These are phyloP conservation scores for Labeo rohita DNA, from an alignment of 2,113 vertebrate species.

Conservation along the genomic window DNA sequence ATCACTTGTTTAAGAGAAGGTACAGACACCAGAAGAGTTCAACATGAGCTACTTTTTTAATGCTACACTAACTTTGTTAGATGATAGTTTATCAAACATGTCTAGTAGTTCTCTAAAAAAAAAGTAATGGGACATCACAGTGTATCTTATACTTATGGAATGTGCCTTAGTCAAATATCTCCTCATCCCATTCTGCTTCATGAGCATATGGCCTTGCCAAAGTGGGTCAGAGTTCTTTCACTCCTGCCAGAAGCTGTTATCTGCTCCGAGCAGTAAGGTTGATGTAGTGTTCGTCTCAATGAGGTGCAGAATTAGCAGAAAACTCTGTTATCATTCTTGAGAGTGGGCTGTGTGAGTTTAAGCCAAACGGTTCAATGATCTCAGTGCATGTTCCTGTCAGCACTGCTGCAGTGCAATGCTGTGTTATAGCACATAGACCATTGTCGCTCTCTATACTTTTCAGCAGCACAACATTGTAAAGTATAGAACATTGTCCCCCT, in stretches of 20 bases:
- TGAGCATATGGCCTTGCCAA: conserved; percentile 1
- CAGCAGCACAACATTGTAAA: background rate
- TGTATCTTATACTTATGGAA: background rate
- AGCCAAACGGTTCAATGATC: conserved; percentile 10
- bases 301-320: conserved; percentile 29
- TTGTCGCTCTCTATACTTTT: background rate
- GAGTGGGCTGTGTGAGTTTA: conserved; percentile 15
- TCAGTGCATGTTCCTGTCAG: conserved; percentile 5
- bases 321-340: conserved; percentile 29
- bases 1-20: too few relatives aligned
- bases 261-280: conserved; percentile 5
- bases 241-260: conserved; percentile 9
- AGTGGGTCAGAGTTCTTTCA: background rate
- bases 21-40: background rate
- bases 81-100: background rate
- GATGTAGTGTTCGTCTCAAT: background rate
- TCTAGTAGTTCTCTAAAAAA: background rate
- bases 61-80: background rate
- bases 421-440: background rate
- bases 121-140: background rate
- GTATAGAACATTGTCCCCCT: background rate
- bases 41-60: background rate
- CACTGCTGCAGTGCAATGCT: conserved; percentile 2
- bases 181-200: background rate
- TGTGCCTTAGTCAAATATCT: background rate